Evolutionary conservation across 2,888 invertebrate genomes (phyloP), one percentile per base, ranked within the genome.

Genomic region (Aquatica leii): DNA sequence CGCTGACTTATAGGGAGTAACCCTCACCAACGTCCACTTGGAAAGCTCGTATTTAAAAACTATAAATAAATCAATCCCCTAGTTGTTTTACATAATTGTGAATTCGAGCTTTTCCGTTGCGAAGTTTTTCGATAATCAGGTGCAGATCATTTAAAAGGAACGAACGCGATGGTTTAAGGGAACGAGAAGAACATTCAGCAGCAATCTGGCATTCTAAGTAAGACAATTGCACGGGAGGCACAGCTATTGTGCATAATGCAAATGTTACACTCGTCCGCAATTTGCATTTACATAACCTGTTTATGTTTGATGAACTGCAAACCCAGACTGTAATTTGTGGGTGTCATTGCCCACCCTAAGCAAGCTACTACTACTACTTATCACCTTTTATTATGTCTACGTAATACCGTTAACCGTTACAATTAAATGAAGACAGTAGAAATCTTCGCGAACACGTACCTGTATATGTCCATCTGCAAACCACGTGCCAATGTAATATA

Each of bases 271-370:
- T 68, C 68, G 64, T 68, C 59, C 56, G 62, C 61, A 70, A 69
- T 70, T 70, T 67, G 58, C 68, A 70, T 70, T 63, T 60, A 62
- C 70, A 69, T 63, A 70, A 70, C 70, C 70, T 70, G 70, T 70
- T 70, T 70, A 66, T 69, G 66, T 70, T 70, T 70, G 70, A 70
- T 69, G 70, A 67, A 67, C 67, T 63, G 59, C 62, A 60, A 62
- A 49, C 58, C 52, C 62, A 66, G 56, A 57, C 60, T 60, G 59
- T 66, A 66, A 66, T 66, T 66, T 66, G 66, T 66, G 66, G 66
- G 66, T 63, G 66, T 66, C 59, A 63, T 57, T 60, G 55, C 52
- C 62, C 62, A 66, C 66, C 66, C 66, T 53, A 60, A 62, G 62
- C 59, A 58, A 62, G 50, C 49, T 40, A 56, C 66, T 62, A 62